Evolutionary conservation across 2,113 vertebrate genomes (phyloP).

Genomic region (Zeus faber): DNA sequence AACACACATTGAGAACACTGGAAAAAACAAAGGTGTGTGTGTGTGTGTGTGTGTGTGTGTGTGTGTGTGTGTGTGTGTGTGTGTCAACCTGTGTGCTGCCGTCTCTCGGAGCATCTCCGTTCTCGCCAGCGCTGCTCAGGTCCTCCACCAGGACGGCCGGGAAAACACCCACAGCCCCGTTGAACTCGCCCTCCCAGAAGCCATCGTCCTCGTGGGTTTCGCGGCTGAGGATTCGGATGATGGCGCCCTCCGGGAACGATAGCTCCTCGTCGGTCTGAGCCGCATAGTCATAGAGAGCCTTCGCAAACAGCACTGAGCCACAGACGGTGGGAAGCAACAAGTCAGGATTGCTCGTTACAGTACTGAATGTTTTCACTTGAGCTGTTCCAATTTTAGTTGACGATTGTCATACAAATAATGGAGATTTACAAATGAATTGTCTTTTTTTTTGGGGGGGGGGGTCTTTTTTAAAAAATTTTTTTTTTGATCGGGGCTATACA

Average conservation of each 20-base stretch:
- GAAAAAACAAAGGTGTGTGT: too few species aligned
- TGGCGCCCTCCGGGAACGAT: slow-evolving; percentile 93
- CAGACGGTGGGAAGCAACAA: too few species aligned
- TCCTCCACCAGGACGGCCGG: slow-evolving; percentile 94
- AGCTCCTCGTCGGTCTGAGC: slow-evolving; percentile 93
- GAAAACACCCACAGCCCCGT: slow-evolving; percentile 86
- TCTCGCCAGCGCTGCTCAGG: slow-evolving; percentile 81
- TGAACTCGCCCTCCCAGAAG: slow-evolving; percentile 98
- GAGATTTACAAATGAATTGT: too few species aligned
- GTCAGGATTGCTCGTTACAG: too few species aligned
- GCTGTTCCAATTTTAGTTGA: too few species aligned
- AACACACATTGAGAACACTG: neutral
- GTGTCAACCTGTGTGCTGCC: slow-evolving; percentile 29
- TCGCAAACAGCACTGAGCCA: slow-evolving; percentile 55
- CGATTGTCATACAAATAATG: too few species aligned
- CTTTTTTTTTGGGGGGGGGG: too few species aligned
- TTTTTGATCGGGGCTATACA: too few species aligned
- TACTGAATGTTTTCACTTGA: too few species aligned
- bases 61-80: neutral
- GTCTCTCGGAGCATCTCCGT: slow-evolving; percentile 74
- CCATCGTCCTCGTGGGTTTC: slow-evolving; percentile 96
- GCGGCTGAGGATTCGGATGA: slow-evolving; percentile 95
- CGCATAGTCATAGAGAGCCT: slow-evolving; percentile 92
- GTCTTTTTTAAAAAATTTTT: too few species aligned
- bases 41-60: too few species aligned